Percentiles rank a stretch among this genome's conserved stretches.
Evolutionary conservation across 2,797 vertebrate species (phyloP).

Genomic region (Odontamblyopus lacepedii): DNA sequence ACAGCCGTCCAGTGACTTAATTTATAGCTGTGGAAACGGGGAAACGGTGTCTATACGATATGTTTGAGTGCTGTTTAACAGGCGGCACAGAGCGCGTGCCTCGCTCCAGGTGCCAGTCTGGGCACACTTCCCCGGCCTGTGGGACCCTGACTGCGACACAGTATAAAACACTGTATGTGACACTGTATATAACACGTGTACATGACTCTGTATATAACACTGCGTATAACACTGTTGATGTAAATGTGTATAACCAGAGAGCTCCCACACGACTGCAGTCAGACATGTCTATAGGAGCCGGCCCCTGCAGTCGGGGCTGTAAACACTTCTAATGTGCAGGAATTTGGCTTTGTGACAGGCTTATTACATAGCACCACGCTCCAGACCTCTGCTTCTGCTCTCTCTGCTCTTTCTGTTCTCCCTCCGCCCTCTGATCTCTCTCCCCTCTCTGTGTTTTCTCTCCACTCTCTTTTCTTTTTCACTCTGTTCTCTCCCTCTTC

Average conservation of each 20-base stretch:
- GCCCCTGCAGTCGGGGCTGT: slow-evolving; percentile 53
- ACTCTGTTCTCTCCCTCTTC: too few relatives aligned
- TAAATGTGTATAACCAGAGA: not conserved
- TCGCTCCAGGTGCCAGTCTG: slow-evolving; percentile 13
- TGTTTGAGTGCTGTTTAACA: not conserved
- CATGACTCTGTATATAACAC: too few relatives aligned
- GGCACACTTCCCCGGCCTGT: slow-evolving; percentile 3
- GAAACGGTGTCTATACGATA: not conserved
- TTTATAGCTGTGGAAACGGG: not conserved
- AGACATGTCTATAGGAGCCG: slow-evolving; percentile 50
- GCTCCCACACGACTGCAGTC: slow-evolving; percentile 3
- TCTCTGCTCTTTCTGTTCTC: too few relatives aligned
- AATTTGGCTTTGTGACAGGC: slow-evolving; percentile 60
- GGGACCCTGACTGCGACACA: not conserved
- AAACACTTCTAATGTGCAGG: slow-evolving; percentile 69
- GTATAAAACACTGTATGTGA: too few relatives aligned
- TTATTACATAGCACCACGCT: slow-evolving; percentile 53
- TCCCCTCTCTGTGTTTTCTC: too few relatives aligned
- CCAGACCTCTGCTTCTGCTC: slow-evolving; percentile 31
- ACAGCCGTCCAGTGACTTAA: not conserved
- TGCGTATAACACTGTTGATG: not conserved
- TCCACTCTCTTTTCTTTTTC: too few relatives aligned
- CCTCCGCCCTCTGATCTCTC: slow-evolving; percentile 20
- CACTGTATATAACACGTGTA: too few relatives aligned
- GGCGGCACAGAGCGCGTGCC: slow-evolving; percentile 3